Conservation (phyloP, 92 coral and sea anemone species). For the Muricea muricata region DNA sequence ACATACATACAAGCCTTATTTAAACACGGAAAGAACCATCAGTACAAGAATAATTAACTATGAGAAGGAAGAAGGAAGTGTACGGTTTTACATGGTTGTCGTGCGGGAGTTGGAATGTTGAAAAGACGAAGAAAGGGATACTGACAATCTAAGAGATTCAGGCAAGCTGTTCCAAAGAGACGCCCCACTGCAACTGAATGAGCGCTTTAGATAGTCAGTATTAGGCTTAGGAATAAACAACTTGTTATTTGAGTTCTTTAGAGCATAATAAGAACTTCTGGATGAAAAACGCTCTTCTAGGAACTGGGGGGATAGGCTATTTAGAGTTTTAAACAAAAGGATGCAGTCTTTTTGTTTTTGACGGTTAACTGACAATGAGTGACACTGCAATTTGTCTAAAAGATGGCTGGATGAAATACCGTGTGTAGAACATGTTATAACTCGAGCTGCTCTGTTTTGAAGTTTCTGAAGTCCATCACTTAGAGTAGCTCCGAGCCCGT, state of each 20-base stretch:
- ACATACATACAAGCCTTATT: not conserved
- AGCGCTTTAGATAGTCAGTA: not conserved
- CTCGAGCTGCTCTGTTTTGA: constrained; percentile 42
- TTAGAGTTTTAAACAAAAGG: not conserved
- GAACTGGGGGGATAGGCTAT: not conserved
- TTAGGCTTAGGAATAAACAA: not conserved
- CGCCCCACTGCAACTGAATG: constrained; percentile 4
- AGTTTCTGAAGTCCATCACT: not conserved
- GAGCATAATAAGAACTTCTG: not conserved
- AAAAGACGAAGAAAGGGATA: not conserved
- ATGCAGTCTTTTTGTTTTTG: constrained; percentile 4
- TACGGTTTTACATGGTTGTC: not conserved
- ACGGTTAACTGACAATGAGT: constrained; percentile 39
- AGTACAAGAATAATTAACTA: not conserved
- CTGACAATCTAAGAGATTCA: not conserved
- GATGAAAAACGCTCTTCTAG: not conserved
- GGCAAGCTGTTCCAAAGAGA: not conserved
- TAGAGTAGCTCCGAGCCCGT: too few relatives aligned
- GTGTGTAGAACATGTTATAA: constrained; percentile 5
- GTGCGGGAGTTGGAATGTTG: not conserved
- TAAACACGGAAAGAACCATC: not conserved
- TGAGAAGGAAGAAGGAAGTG: not conserved
- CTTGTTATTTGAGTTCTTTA: not conserved
- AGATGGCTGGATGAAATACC: not conserved
- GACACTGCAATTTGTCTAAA: constrained; percentile 34